Percentiles rank a stretch among this genome's conserved stretches.
Conservation (phyloP, 2,797 vertebrate genomes). For the Eleutherodactylus coqui region DNA sequence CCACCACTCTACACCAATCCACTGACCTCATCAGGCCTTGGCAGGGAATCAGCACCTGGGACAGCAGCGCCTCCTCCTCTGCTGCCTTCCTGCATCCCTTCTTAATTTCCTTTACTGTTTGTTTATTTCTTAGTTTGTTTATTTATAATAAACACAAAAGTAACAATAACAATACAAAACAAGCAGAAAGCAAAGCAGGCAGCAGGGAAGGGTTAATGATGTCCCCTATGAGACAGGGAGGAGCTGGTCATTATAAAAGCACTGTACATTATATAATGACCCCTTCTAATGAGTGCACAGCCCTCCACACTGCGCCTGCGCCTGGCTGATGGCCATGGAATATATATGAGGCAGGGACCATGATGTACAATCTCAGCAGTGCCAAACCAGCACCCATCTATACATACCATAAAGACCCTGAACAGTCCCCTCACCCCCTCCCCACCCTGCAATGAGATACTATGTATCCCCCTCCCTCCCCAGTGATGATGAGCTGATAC, state of each 20-base stretch:
- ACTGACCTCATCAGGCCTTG: not conserved
- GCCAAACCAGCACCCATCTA: not conserved
- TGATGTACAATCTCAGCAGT: slow-evolving; percentile 38
- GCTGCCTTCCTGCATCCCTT: too few species aligned
- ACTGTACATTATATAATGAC: slow-evolving; percentile 7
- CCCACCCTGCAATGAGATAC: not conserved
- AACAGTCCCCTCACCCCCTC: not conserved
- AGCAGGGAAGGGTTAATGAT: not conserved
- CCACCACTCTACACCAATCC: not conserved
- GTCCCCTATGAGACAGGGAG: not conserved
- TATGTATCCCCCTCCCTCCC: not conserved
- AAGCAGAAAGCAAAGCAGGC: too few species aligned
- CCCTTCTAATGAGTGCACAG: not conserved
- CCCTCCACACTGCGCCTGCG: slow-evolving; percentile 46
- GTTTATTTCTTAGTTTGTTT: too few species aligned
- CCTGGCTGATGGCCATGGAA: slow-evolving; percentile 2
- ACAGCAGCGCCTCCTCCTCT: not conserved
- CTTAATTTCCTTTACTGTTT: too few species aligned
- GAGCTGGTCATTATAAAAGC: not conserved
- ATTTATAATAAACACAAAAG: too few species aligned
- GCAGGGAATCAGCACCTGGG: slow-evolving; percentile 5
- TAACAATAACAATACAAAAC: not conserved
- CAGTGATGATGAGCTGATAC: not conserved
- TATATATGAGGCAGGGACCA: slow-evolving; percentile 37
- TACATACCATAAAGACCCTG: not conserved